Conservation (phyloP, 2,888 invertebrate species). For the Mayetiola destructor region DNA sequence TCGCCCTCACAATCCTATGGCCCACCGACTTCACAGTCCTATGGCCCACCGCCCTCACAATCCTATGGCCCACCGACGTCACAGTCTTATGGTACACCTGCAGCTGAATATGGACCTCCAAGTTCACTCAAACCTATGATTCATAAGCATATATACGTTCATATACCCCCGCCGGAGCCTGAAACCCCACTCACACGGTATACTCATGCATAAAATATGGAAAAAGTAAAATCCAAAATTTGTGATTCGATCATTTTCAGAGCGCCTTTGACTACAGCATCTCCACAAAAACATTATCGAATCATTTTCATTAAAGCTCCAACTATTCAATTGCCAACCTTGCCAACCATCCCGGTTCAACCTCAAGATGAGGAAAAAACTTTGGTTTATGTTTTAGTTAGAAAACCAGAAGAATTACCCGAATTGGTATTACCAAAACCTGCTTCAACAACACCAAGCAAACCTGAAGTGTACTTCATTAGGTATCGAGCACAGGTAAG, state of each 20-base stretch:
- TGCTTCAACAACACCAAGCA: slow-evolving; percentile 1
- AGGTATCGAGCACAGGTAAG: slow-evolving; percentile 7
- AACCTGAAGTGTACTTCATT: slow-evolving; percentile 15
- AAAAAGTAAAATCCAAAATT: background rate
- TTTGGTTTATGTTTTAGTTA: slow-evolving; percentile 11
- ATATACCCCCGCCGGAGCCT: background rate
- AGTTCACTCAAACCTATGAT: background rate
- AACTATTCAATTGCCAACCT: background rate
- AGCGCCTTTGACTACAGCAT: background rate
- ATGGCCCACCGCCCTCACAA: background rate
- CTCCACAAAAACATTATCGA: slow-evolving; percentile 14
- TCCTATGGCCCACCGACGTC: slow-evolving; percentile 1
- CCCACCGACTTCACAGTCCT: background rate
- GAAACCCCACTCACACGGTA: background rate
- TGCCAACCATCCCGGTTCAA: background rate
- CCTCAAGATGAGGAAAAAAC: slow-evolving; percentile 14
- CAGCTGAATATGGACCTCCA: background rate
- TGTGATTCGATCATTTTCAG: background rate
- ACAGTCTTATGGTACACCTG: background rate
- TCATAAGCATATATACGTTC: slow-evolving; percentile 5
- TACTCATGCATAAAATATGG: background rate
- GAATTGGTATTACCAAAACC: background rate
- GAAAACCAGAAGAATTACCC: slow-evolving; percentile 6
- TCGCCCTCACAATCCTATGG: too few relatives aligned
- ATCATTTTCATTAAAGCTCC: slow-evolving; percentile 14